Percentiles rank a stretch among this genome's conserved stretches.
Evolutionary conservation across 2,113 vertebrate genomes (phyloP).

Genomic region (Labeo catla): DNA sequence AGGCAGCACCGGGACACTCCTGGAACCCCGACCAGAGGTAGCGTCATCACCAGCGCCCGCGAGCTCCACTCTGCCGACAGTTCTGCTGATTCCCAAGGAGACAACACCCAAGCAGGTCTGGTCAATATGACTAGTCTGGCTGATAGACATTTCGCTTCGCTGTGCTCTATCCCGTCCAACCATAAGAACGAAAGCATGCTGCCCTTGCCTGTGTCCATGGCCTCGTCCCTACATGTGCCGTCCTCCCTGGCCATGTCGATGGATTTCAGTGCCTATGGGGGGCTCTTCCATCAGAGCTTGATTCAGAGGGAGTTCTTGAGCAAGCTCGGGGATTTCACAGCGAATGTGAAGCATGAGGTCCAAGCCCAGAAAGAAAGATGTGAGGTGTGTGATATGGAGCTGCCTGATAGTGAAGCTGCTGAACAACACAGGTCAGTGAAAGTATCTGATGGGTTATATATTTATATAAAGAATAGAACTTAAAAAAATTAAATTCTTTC

Average conservation of each 20-base stretch:
- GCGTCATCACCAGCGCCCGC: constrained; percentile 95
- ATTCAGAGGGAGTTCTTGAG: constrained; percentile 95
- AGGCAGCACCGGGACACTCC: constrained; percentile 87
- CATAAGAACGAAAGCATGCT: constrained; percentile 84
- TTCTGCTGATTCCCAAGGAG: constrained; percentile 67
- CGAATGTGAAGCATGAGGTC: constrained; percentile 86
- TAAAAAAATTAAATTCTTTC: background rate
- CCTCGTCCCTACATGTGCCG: constrained; percentile 79
- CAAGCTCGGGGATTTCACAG: constrained; percentile 92
- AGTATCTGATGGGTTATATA: constrained; percentile 45
- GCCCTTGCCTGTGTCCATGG: constrained; percentile 80
- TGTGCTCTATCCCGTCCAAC: constrained; percentile 85
- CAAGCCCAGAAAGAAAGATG: constrained; percentile 83
- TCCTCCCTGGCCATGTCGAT: constrained; percentile 87
- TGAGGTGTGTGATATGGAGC: constrained; percentile 90
- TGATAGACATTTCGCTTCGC: constrained; percentile 84
- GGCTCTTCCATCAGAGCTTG: constrained; percentile 91
- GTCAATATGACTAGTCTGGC: constrained; percentile 68
- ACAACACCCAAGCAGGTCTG: constrained; percentile 59
- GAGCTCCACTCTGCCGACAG: constrained; percentile 85
- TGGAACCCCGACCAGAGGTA: constrained; percentile 90
- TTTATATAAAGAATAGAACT: background rate
- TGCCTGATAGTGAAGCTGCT: constrained; percentile 89
- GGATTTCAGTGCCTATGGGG: constrained; percentile 91
- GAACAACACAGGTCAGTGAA: constrained; percentile 92